A percentile compares a stretch with the other conserved stretches of the same genome.
Conservation (phyloP, 2,113 vertebrate genomes). For the Scomber japonicus region DNA sequence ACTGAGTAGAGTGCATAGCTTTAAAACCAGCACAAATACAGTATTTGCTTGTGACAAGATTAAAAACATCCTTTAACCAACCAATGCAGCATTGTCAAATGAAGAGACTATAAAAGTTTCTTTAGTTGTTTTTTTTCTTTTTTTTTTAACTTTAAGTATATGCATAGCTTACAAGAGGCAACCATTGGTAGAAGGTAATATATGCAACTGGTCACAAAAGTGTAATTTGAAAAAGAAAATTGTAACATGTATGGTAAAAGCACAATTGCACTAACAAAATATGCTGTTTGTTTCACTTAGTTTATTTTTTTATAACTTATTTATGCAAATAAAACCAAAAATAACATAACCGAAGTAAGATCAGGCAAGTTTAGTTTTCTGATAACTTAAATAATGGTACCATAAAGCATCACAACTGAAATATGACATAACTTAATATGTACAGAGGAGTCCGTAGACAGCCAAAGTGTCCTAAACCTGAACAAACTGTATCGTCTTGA, state of each 20-base stretch:
- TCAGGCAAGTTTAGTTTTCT: conserved; percentile 36
- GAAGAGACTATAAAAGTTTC: conserved; percentile 50
- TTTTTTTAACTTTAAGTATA: conserved; percentile 26
- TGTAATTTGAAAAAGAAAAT: conserved; percentile 29
- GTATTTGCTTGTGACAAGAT: conserved; percentile 54
- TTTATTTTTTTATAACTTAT: conserved; percentile 48
- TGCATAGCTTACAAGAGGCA: conserved; percentile 84
- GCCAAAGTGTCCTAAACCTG: conserved; percentile 67
- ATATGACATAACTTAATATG: conserved; percentile 76
- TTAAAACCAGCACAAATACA: conserved; percentile 61
- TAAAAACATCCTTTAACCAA: conserved; percentile 60
- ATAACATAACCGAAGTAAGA: conserved; percentile 47
- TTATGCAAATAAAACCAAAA: conserved; percentile 61
- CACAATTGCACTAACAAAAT: conserved; percentile 61
- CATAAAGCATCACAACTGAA: conserved; percentile 56
- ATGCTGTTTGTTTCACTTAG: conserved; percentile 34
- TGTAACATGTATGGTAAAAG: conserved; percentile 57
- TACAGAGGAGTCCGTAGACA: conserved; percentile 64
- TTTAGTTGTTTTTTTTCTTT: no score
- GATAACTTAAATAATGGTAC: conserved; percentile 68
- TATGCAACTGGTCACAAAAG: conserved; percentile 48
- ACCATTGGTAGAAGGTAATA: conserved; percentile 70
- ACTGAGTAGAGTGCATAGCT: conserved; percentile 69
- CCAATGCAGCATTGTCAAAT: conserved; percentile 64
- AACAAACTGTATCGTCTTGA: conserved; percentile 61